These are phyloP conservation scores for Pherbina coryleti DNA, from an alignment of 2,888 invertebrate species.

Conservation along the genomic window DNA sequence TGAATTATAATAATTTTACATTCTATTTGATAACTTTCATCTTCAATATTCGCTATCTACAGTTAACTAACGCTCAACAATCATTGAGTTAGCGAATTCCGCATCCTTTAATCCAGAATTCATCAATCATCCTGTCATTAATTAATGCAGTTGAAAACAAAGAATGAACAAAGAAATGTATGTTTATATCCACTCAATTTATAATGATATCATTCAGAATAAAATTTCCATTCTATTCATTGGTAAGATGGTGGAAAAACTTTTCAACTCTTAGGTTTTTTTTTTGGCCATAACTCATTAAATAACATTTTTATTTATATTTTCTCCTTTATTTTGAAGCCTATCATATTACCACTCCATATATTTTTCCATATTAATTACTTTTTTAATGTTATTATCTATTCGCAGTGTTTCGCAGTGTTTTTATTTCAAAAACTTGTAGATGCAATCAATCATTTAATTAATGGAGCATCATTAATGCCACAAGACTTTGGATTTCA, in stretches of 20 bases:
- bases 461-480: neutral
- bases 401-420: neutral
- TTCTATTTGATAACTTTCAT: no score
- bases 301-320: neutral
- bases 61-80: no score
- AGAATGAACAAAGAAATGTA: neutral
- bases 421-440: neutral
- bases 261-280: no score
- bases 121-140: neutral
- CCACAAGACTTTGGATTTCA: no score
- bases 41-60: no score
- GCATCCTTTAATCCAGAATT: neutral
- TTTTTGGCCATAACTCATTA: neutral
- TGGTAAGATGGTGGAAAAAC: no score
- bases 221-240: neutral
- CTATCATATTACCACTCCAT: neutral
- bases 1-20: no score
- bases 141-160: neutral
- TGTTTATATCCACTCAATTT: neutral
- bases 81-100: no score
- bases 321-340: neutral
- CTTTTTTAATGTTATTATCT: neutral
- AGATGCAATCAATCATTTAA: neutral
- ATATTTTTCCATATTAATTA: neutral
- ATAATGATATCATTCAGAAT: constrained; percentile 1